phyloP scores from a whole-genome alignment of 1,140 invertebrate species.

The Gyrodactylus salaris region DNA sequence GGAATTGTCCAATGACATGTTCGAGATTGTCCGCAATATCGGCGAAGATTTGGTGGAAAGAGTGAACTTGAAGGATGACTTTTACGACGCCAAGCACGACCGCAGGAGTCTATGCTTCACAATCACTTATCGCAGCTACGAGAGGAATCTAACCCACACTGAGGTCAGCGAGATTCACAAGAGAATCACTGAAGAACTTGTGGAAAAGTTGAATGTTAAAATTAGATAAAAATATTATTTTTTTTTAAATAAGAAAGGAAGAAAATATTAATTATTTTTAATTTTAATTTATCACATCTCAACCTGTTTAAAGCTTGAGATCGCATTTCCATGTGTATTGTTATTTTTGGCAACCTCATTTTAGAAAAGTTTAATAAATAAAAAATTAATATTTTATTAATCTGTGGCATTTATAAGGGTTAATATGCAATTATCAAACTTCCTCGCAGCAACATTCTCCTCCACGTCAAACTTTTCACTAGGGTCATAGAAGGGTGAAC shows the following conservation, averaged over 20 bases:
- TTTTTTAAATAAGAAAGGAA: too few relatives aligned
- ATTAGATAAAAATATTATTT: too few relatives aligned
- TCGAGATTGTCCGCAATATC: constrained; percentile 51
- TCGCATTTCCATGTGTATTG: too few relatives aligned
- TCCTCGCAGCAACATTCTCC: background rate
- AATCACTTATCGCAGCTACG: constrained; percentile 68
- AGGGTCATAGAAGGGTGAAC: background rate
- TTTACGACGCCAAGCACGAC: constrained; percentile 45
- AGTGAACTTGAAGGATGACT: constrained; percentile 49
- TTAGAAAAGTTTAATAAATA: too few relatives aligned
- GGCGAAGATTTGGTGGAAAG: constrained; percentile 56
- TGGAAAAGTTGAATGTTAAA: constrained; percentile 1
- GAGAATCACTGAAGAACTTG: background rate
- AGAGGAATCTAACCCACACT: constrained; percentile 42
- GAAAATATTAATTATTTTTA: too few relatives aligned
- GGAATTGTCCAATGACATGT: constrained; percentile 54
- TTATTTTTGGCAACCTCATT: too few relatives aligned
- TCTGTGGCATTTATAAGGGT: too few relatives aligned
- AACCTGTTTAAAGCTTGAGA: too few relatives aligned
- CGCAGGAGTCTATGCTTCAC: constrained; percentile 53
- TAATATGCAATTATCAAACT: background rate
- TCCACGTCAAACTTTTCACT: background rate
- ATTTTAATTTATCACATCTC: too few relatives aligned
- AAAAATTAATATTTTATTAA: too few relatives aligned
- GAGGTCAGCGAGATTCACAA: constrained; percentile 53